phyloP scores from a whole-genome alignment of 92 coral and sea anemone species.

The Hydrozoanthus gracilis region DNA sequence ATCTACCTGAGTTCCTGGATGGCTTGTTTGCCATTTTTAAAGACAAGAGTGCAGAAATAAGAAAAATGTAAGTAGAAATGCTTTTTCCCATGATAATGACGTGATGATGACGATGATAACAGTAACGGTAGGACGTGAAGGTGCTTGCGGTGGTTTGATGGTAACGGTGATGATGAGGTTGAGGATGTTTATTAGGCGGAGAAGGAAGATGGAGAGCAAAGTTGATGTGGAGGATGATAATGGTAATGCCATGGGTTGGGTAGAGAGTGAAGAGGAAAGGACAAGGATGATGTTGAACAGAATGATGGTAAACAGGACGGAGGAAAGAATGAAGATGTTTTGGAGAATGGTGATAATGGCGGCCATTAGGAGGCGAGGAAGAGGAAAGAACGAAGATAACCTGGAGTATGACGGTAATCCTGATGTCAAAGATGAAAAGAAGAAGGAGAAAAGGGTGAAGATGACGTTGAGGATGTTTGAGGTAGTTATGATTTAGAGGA shows the following conservation, averaged over 20 bases:
- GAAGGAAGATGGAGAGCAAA: not conserved
- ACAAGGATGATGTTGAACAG: not conserved
- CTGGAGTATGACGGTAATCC: too few species aligned
- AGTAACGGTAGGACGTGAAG: too few species aligned
- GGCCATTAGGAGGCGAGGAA: too few species aligned
- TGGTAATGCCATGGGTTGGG: too few species aligned
- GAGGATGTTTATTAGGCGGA: not conserved
- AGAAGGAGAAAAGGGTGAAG: too few species aligned
- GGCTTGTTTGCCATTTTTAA: slow-evolving; percentile 94
- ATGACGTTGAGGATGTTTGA: too few species aligned
- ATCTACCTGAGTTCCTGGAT: slow-evolving; percentile 95
- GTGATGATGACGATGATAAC: too few species aligned
- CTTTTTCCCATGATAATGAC: too few species aligned
- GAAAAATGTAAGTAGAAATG: slow-evolving; percentile 71
- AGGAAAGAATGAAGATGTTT: not conserved
- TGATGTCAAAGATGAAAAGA: too few species aligned
- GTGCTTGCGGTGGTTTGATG: not conserved
- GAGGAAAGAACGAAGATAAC: too few species aligned
- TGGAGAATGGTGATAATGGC: too few species aligned
- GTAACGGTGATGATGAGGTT: not conserved
- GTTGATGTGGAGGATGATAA: not conserved
- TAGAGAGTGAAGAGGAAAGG: not conserved
- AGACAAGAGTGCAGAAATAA: slow-evolving; percentile 90
- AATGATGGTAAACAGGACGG: not conserved
- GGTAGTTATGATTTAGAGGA: not conserved